Conservation (phyloP, 2,888 invertebrate species). For the Melitaea athalia region DNA sequence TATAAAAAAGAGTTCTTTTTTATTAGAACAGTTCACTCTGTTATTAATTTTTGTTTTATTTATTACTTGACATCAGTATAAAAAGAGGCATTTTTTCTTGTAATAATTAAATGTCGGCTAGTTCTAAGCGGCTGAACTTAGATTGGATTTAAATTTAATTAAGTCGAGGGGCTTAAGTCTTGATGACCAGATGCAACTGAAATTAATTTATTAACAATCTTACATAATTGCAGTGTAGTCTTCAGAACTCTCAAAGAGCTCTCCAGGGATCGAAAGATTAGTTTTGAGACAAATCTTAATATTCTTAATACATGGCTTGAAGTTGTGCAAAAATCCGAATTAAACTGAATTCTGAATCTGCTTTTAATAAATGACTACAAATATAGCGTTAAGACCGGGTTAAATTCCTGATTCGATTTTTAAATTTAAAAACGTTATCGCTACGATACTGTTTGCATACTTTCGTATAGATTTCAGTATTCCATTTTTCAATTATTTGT, state of each 20-base stretch:
- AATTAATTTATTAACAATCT: not conserved
- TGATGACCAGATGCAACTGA: constrained; percentile 1
- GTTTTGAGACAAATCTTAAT: too few species aligned
- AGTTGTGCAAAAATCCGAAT: too few species aligned
- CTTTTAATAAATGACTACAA: too few species aligned
- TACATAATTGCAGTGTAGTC: not conserved
- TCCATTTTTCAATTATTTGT: too few species aligned
- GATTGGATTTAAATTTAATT: constrained; percentile 40
- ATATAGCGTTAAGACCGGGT: too few species aligned
- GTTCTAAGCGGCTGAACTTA: constrained; percentile 17
- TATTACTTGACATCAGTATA: not conserved
- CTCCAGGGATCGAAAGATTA: too few species aligned
- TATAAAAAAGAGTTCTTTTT: not conserved
- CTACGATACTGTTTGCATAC: too few species aligned
- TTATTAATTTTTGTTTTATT: not conserved
- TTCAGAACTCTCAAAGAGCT: not conserved
- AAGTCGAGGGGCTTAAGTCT: constrained; percentile 16
- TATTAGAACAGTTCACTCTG: not conserved
- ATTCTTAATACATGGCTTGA: too few species aligned
- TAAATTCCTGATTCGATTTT: too few species aligned
- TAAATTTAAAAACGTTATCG: too few species aligned
- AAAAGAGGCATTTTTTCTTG: not conserved
- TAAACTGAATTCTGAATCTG: too few species aligned
- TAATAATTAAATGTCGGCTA: constrained; percentile 11
- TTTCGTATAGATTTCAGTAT: too few species aligned